phyloP scores from a whole-genome alignment of 1,140 invertebrate genomes.

The Potamilus streckersoni region DNA sequence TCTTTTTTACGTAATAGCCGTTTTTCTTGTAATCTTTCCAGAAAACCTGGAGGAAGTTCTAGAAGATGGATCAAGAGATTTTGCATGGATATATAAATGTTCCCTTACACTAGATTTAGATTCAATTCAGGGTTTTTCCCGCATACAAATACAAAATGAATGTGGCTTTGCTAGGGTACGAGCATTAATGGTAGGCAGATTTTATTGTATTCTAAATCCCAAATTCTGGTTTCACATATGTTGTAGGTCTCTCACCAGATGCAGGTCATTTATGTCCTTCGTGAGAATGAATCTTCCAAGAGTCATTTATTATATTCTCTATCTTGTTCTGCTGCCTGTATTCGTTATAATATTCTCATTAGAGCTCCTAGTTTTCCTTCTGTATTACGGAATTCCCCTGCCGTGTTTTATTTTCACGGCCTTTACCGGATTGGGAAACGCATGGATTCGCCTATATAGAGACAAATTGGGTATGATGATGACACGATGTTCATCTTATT shows the following conservation, averaged over 20 bases:
- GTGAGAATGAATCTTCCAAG: not conserved
- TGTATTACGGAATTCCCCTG: too few species aligned
- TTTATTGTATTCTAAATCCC: conserved; percentile 14
- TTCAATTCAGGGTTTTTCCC: not conserved
- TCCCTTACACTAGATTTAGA: conserved; percentile 7
- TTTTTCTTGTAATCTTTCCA: conserved; percentile 16
- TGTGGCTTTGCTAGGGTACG: conserved; percentile 8
- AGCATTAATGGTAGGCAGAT: not conserved
- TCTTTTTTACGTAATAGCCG: too few species aligned
- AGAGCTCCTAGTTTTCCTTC: too few species aligned
- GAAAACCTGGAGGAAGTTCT: too few species aligned
- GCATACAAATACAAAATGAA: not conserved
- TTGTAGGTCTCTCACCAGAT: not conserved
- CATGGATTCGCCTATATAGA: too few species aligned
- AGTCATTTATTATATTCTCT: too few species aligned
- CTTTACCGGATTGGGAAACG: too few species aligned
- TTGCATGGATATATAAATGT: not conserved
- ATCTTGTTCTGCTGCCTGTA: too few species aligned
- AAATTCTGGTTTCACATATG: conserved; percentile 1
- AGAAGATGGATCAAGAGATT: conserved; percentile 7
- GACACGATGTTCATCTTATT: too few species aligned
- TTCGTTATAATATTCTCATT: too few species aligned
- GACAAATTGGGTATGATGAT: too few species aligned
- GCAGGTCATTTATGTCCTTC: not conserved
- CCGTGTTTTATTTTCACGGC: too few species aligned